Percentiles rank a stretch among this genome's conserved stretches.
Evolutionary conservation across 92 coral and sea anemone genomes (phyloP).

Genomic region (Plumapathes pennacea): DNA sequence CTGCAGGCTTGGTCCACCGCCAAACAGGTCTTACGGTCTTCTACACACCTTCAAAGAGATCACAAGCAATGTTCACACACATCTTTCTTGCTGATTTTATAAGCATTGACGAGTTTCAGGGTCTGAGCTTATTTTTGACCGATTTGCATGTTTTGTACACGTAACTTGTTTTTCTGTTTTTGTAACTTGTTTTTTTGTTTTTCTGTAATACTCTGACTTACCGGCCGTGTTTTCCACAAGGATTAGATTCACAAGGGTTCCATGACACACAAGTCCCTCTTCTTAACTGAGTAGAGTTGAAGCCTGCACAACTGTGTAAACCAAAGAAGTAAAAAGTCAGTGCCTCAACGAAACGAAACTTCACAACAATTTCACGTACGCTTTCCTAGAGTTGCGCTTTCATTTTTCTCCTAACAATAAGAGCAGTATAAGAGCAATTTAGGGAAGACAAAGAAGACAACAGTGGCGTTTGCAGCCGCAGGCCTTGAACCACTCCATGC

Average conservation of each 20-base stretch:
- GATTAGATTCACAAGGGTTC: constrained; percentile 79
- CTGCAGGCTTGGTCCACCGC: constrained; percentile 63
- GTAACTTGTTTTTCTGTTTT: constrained; percentile 1
- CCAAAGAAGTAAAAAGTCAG: background rate
- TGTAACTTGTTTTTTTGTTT: constrained; percentile 21
- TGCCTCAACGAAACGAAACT: too few relatives aligned
- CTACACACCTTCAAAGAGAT: constrained; percentile 65
- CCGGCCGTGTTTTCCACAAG: too few relatives aligned
- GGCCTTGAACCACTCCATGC: too few relatives aligned
- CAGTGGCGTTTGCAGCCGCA: too few relatives aligned
- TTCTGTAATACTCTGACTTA: too few relatives aligned
- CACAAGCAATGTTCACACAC: background rate
- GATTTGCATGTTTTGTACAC: background rate
- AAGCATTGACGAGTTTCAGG: background rate
- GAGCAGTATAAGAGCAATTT: too few relatives aligned
- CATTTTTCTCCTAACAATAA: too few relatives aligned
- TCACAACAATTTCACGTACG: too few relatives aligned
- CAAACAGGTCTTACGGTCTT: constrained; percentile 83
- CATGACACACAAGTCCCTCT: constrained; percentile 71
- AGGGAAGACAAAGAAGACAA: too few relatives aligned
- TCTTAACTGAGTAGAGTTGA: constrained; percentile 27
- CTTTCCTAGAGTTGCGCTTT: too few relatives aligned
- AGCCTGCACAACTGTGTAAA: constrained; percentile 73
- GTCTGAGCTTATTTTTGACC: background rate
- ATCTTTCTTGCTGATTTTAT: background rate